These are phyloP conservation scores for Emys orbicularis DNA, from an alignment of 2,797 vertebrate species.

Conservation along the genomic window DNA sequence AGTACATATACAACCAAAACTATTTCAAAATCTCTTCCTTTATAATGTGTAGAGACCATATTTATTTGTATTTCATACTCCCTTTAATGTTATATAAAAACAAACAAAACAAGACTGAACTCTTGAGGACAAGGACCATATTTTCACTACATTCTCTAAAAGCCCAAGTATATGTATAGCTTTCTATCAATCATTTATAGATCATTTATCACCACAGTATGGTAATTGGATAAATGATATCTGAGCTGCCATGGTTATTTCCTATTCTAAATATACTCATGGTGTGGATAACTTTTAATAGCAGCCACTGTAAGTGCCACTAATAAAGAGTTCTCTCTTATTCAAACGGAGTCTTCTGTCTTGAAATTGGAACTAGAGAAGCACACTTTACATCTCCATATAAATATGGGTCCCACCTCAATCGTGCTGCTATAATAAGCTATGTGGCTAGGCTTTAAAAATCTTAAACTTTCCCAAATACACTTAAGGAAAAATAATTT, in stretches of 20 bases:
- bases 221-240: background rate
- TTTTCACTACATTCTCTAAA: background rate
- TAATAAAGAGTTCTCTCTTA: background rate
- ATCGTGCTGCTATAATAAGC: background rate
- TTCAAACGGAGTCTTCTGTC: background rate
- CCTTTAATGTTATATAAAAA: background rate
- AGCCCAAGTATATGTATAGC: background rate
- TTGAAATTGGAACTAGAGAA: background rate
- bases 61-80: background rate
- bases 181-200: background rate
- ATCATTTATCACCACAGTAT: background rate
- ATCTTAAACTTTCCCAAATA: background rate
- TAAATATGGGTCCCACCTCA: background rate
- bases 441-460: background rate
- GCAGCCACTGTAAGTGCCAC: background rate
- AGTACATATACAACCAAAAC: background rate
- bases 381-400: background rate
- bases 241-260: background rate
- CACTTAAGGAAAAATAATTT: background rate
- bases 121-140: background rate
- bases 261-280: background rate
- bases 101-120: slow-evolving; percentile 9
- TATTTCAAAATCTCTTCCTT: background rate
- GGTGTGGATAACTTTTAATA: background rate
- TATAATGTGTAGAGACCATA: background rate